These are phyloP conservation scores for Drosophila tristis DNA, from an alignment of 1,140 invertebrate genomes.

Conservation along the genomic window DNA sequence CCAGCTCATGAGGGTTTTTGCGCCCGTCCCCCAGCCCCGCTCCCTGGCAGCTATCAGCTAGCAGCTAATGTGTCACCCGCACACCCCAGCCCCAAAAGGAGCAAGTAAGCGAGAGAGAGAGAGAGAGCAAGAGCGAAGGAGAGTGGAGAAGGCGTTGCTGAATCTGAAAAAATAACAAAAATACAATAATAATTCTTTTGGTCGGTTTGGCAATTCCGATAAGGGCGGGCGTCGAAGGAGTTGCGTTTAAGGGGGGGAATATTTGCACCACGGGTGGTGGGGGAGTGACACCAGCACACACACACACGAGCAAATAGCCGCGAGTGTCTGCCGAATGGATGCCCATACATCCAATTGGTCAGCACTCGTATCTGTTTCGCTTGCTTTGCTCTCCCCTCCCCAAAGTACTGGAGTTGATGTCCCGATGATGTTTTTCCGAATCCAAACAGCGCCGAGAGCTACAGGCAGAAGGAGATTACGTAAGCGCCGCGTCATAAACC, in stretches of 20 bases:
- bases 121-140: constrained; percentile 4
- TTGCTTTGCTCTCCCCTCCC: background rate
- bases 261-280: no score
- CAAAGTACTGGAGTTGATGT: constrained; percentile 9
- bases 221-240: no score
- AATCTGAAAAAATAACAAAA: constrained; percentile 49
- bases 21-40: background rate
- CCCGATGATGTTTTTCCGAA: constrained; percentile 37
- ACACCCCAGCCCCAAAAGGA: constrained; percentile 9
- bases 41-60: background rate
- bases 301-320: constrained; percentile 27
- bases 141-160: background rate
- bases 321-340: constrained; percentile 52
- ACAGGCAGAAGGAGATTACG: constrained; percentile 50
- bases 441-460: background rate
- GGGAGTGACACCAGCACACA: no score
- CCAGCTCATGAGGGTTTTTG: constrained; percentile 50
- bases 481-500: constrained; percentile 76
- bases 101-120: constrained; percentile 2
- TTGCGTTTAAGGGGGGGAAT: no score
- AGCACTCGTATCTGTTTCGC: constrained; percentile 4
- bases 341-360: constrained; percentile 47
- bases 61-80: constrained; percentile 47
- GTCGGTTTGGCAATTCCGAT: no score
- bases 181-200: constrained; percentile 18